Conservation (phyloP, 2,797 vertebrate species). For the Peromyscus attwateri region DNA sequence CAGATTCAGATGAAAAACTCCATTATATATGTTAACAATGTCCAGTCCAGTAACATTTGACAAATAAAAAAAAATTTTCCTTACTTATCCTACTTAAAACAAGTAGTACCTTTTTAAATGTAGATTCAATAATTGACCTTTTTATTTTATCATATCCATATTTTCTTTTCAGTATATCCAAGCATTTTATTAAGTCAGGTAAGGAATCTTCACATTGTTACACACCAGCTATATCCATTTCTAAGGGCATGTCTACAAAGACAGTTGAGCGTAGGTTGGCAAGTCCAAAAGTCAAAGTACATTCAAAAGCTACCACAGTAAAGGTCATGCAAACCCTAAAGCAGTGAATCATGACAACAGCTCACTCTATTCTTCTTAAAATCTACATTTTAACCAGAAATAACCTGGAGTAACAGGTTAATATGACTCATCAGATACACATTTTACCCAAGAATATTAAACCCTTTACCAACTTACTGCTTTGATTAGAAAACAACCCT, state of each 20-base stretch:
- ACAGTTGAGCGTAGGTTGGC: not conserved
- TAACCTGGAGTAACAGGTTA: not conserved
- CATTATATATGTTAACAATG: too few species aligned
- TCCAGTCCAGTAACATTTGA: too few species aligned
- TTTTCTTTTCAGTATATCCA: slow-evolving; percentile 58
- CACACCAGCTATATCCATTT: slow-evolving; percentile 43
- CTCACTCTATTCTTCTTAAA: slow-evolving; percentile 50
- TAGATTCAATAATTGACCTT: too few species aligned
- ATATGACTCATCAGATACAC: not conserved
- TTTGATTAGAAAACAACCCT: slow-evolving; percentile 47
- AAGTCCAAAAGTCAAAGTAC: slow-evolving; percentile 59
- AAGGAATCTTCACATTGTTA: slow-evolving; percentile 66
- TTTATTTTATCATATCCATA: too few species aligned
- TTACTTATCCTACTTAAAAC: too few species aligned
- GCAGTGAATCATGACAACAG: slow-evolving; percentile 40
- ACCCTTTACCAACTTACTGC: slow-evolving; percentile 13
- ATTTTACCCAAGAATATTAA: slow-evolving; percentile 40
- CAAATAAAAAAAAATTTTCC: too few species aligned
- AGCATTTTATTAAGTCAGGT: slow-evolving; percentile 81
- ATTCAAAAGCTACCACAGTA: slow-evolving; percentile 66
- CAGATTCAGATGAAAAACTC: too few species aligned
- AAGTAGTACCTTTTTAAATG: too few species aligned
- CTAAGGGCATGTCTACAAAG: slow-evolving; percentile 61
- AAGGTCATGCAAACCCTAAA: slow-evolving; percentile 66
- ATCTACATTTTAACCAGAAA: slow-evolving; percentile 29